phyloP scores from a whole-genome alignment of 1,140 invertebrate genomes.

The Phortica variegata region DNA sequence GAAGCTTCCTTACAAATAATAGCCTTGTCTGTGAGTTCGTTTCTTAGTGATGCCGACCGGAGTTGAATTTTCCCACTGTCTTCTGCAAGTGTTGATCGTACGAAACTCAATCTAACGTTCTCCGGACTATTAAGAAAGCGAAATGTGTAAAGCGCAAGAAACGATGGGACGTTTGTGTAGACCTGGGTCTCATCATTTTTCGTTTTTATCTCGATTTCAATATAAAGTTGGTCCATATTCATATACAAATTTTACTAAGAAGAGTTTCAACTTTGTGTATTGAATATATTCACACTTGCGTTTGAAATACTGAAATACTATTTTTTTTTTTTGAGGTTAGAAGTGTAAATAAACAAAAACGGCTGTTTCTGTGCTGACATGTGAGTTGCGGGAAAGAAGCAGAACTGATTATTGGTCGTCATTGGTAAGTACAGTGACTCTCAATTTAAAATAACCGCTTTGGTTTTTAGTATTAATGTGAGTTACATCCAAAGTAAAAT shows the following conservation, averaged over 20 bases:
- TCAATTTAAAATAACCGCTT: no score
- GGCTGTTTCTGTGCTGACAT: no score
- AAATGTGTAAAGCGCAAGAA: conserved; percentile 41
- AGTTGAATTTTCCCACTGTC: conserved; percentile 31
- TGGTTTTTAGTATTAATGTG: no score
- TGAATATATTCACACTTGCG: no score
- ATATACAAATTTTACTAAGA: conserved; percentile 35
- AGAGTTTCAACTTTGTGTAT: no score
- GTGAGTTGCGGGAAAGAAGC: no score
- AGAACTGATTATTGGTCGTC: no score
- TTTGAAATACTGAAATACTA: conserved; percentile 15
- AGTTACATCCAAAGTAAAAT: no score
- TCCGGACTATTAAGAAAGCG: conserved; percentile 33
- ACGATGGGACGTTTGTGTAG: conserved; percentile 43
- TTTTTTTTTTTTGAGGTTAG: no score
- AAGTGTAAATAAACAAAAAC: conserved; percentile 30
- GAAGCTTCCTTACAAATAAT: conserved; percentile 42
- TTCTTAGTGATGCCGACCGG: conserved; percentile 25
- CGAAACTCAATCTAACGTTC: conserved; percentile 46
- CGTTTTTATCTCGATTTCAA: conserved; percentile 49
- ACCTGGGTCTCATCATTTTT: conserved; percentile 39
- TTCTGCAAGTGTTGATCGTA: conserved; percentile 8
- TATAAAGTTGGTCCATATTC: conserved; percentile 49
- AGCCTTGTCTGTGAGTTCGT: conserved; percentile 40
- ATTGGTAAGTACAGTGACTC: no score